Evolutionary conservation across 1,140 invertebrate genomes (phyloP).

Genomic region (Drosophila eugracilis): DNA sequence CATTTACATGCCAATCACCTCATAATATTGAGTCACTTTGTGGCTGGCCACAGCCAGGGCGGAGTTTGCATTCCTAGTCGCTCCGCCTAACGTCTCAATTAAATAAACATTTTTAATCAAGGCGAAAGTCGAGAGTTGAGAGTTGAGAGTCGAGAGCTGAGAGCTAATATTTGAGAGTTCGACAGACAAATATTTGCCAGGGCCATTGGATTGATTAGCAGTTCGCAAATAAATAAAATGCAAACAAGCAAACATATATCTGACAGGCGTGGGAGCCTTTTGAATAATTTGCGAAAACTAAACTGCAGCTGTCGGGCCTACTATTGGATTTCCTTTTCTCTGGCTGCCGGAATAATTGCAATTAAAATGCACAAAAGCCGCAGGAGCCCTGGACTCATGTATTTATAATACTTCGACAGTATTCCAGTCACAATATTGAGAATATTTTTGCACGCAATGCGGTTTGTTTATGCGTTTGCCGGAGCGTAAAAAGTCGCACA

Average conservation of each 20-base stretch:
- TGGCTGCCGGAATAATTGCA: conserved; percentile 8
- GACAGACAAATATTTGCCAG: conserved; percentile 33
- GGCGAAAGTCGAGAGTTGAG: neutral
- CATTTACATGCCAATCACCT: conserved; percentile 19
- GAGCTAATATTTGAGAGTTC: neutral
- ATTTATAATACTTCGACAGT: conserved; percentile 23
- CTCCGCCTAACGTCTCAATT: conserved; percentile 12
- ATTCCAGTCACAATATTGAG: conserved; percentile 67
- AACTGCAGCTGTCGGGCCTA: neutral
- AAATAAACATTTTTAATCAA: conserved; percentile 56
- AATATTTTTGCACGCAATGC: conserved; percentile 59
- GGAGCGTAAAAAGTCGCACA: conserved; percentile 75
- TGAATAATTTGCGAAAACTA: conserved; percentile 34
- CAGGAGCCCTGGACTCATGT: neutral
- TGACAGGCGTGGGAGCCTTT: neutral
- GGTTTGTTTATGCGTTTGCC: conserved; percentile 74
- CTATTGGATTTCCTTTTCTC: neutral
- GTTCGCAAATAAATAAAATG: conserved; percentile 30
- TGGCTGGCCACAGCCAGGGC: conserved; percentile 17
- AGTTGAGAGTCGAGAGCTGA: conserved; percentile 1
- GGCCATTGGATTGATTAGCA: conserved; percentile 17
- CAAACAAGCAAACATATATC: conserved; percentile 19
- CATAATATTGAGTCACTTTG: conserved; percentile 39
- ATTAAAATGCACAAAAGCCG: conserved; percentile 51
- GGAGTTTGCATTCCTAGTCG: neutral